Evolutionary conservation across 1,140 invertebrate species (phyloP), one percentile per base, ranked within the genome.

Genomic region (Aphidius gifuensis): DNA sequence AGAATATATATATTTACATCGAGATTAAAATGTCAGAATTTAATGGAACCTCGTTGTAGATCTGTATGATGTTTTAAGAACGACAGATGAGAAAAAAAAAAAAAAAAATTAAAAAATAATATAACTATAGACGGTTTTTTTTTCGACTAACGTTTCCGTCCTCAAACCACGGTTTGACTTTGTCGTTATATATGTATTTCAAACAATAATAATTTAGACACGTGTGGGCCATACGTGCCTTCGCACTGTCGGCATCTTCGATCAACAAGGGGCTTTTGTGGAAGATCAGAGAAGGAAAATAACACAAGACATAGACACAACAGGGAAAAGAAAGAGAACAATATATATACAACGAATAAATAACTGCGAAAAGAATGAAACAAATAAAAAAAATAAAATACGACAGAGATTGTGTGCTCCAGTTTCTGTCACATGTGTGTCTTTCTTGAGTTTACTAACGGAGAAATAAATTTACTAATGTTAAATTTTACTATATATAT

Each of bases 201-300:
- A 74, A 71, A 77, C 74, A 76, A 77, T 75, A 75, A 76, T 75
- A 74, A 77, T 75, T 72, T 70, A 72, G 68, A 72, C 75, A 77
- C 68, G 74, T 77, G 75, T 72, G 74, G 69, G 54, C 75, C 75
- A 76, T 77, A 76, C 74, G 74, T 66, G 66, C 66, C 47, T 16
- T 16, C 16, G 16, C 16, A 16, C 16, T 16, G 16, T 16, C 16
- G 16, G 16, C 16, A 16, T 16, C 16, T 16, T 16, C 16, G 16
- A 16, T 16, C 16, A 16, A 16, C 16, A 16, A 16, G 16, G 16
- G 16, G 16, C 16, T 16, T 16, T 16, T 16, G 16, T 16, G 16
- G 16, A 16, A 16, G 16, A 16, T 16, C 16, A 16, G 16, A 16
- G 16, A 16, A 16, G 16, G 16, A 16, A 16, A 16, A 16, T 16